Conservation (phyloP, 2,888 invertebrate species). For the Rhynchonema sp. region DNA sequence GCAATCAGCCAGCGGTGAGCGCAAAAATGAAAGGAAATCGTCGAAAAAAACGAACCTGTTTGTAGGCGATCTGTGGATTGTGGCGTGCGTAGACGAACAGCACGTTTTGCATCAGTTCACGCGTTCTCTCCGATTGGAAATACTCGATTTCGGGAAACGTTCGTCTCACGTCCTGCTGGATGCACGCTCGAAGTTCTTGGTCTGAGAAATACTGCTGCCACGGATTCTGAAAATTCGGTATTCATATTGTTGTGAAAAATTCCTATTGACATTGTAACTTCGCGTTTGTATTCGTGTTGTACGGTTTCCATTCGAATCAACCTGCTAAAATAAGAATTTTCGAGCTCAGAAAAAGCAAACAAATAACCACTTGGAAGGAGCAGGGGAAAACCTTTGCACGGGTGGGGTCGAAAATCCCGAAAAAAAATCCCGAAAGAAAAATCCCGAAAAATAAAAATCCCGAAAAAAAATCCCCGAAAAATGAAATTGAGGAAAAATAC, state of each 20-base stretch:
- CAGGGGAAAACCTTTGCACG: too few relatives aligned
- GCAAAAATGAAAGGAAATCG: slow-evolving; percentile 13
- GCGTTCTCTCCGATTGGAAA: slow-evolving; percentile 48
- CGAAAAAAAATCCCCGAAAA: too few relatives aligned
- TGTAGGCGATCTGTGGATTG: slow-evolving; percentile 49
- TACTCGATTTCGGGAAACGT: slow-evolving; percentile 58
- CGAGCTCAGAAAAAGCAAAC: neutral
- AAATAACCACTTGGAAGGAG: slow-evolving; percentile 1
- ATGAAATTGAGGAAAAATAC: too few relatives aligned
- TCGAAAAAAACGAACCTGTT: too few relatives aligned
- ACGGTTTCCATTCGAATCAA: neutral
- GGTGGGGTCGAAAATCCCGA: too few relatives aligned
- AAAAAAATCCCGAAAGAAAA: too few relatives aligned
- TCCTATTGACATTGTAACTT: neutral
- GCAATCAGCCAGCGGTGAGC: neutral
- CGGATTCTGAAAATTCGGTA: slow-evolving; percentile 43
- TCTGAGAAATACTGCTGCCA: slow-evolving; percentile 70
- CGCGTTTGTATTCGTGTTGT: neutral
- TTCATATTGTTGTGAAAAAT: too few relatives aligned
- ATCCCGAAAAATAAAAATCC: too few relatives aligned
- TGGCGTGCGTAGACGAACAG: slow-evolving; percentile 42
- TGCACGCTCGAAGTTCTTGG: slow-evolving; percentile 51
- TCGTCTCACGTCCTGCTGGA: slow-evolving; percentile 57
- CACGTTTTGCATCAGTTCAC: slow-evolving; percentile 48
- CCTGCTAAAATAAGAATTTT: neutral